Conservation (phyloP, 2,888 invertebrate species). For the Diachrysia chrysitis region DNA sequence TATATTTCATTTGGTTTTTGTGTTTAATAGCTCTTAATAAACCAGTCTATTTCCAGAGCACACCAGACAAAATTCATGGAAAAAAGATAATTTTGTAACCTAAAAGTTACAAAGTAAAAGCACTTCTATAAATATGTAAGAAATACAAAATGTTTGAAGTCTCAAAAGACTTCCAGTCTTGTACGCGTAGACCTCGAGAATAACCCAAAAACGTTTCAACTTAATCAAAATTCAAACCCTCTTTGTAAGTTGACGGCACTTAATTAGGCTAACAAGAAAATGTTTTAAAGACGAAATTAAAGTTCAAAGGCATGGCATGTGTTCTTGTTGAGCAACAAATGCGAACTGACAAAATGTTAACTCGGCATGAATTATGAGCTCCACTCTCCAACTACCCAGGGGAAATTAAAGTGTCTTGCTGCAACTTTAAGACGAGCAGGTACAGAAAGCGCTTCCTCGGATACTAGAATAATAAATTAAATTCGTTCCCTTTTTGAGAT, state of each 20-base stretch:
- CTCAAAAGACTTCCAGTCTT: slow-evolving; percentile 39
- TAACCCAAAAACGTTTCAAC: slow-evolving; percentile 53
- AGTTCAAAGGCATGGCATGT: slow-evolving; percentile 74
- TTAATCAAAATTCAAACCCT: slow-evolving; percentile 67
- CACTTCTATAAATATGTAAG: slow-evolving; percentile 22
- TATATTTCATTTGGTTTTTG: no score
- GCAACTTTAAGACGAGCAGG: slow-evolving; percentile 86
- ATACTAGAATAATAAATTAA: slow-evolving; percentile 78
- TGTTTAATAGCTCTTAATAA: no score
- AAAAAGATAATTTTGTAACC: background rate
- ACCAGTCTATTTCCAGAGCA: background rate
- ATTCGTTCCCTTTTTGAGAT: slow-evolving; percentile 72
- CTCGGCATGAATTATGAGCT: slow-evolving; percentile 87
- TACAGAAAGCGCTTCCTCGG: slow-evolving; percentile 73
- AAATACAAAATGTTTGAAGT: slow-evolving; percentile 32
- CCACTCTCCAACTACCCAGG: slow-evolving; percentile 76
- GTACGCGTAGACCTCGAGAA: slow-evolving; percentile 34
- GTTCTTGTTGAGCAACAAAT: slow-evolving; percentile 80
- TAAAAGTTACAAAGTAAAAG: slow-evolving; percentile 16
- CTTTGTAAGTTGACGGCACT: slow-evolving; percentile 61
- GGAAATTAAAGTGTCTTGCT: slow-evolving; percentile 89
- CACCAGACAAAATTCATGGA: background rate
- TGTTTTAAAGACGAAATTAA: slow-evolving; percentile 70
- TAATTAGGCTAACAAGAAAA: slow-evolving; percentile 73
- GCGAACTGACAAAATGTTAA: slow-evolving; percentile 88